Percentiles rank a stretch among this genome's conserved stretches.
These are phyloP conservation scores for Elysia crispata DNA, from an alignment of 2,888 invertebrate genomes.

Conservation along the genomic window DNA sequence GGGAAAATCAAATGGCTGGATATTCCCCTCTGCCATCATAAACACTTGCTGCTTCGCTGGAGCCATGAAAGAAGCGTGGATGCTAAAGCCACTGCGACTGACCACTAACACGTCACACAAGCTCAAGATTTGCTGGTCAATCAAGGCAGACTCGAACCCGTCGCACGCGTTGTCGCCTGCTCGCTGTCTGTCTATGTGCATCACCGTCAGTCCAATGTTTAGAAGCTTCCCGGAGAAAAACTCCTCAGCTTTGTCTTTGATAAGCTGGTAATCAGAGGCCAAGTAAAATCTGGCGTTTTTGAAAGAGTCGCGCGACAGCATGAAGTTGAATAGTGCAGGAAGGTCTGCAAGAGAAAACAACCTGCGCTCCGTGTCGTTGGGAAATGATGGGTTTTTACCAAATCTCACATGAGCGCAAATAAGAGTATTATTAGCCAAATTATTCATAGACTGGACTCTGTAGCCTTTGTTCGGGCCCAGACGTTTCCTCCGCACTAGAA, in stretches of 20 bases:
- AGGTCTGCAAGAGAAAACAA: conserved; percentile 25
- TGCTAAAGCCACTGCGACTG: conserved; percentile 51
- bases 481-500: conserved; percentile 24
- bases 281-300: conserved; percentile 34
- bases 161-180: conserved; percentile 23
- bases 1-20: not conserved
- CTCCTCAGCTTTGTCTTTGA: conserved; percentile 23
- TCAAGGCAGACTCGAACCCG: conserved; percentile 45
- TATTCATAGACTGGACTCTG: no score
- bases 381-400: conserved; percentile 51
- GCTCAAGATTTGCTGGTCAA: conserved; percentile 50
- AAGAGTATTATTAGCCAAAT: conserved; percentile 22
- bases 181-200: conserved; percentile 50
- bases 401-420: conserved; percentile 55
- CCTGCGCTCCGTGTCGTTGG: conserved; percentile 38
- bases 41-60: conserved; percentile 17
- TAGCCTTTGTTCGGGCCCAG: not conserved
- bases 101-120: conserved; percentile 49
- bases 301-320: conserved; percentile 20
- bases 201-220: conserved; percentile 45
- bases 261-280: conserved; percentile 42
- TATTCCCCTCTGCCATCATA: conserved; percentile 35
- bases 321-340: conserved; percentile 11
- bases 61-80: conserved; percentile 47
- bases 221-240: conserved; percentile 30